Base-by-base conservation (phyloP, 2,113 vertebrate species). In the Cochlearius cochlearius region DNA sequence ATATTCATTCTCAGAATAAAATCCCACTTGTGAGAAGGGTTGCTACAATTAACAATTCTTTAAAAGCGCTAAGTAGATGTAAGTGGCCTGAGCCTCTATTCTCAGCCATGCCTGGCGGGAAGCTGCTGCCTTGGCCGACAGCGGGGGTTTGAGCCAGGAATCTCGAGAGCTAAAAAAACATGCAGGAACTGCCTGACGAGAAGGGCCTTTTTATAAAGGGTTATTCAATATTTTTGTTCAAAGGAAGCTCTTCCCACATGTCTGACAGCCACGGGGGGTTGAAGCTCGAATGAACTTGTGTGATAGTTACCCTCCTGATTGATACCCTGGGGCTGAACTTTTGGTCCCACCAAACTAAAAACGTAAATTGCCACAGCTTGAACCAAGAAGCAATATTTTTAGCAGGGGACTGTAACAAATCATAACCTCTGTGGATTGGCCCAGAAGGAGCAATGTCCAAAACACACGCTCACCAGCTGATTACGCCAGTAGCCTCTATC, bases 1-100 rank as follows among this genome's bases (percentile, higher is more conserved):
- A 82, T 81, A 81, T 32, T 92, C 39, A 95, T 94, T 92, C 88
- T 96, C 73, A 89, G 73, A 91, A 78, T 67, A 75, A 96, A 96
- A 94, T 76, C 45, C 41, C 32, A 68, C 76, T 91, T 89, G 58
- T 38, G 49, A 78, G 86, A 87, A 91, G 15, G 32, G 45, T 20
- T 89, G 79, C 80, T 89, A 75, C 77, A 85, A 95, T 85, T 94
- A 95, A 68, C 49, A 78, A 50, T 77, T 69, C 75, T 71, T 89
- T 93, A 88, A 59, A 77, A 68, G 67, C 23, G 12, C 52, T 78
- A 78, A 92, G 69, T 78, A 84, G 79, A 81, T 64, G 6, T 76
- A 85, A 96, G 83, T 60, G 91, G 83, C 95, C 64, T 80, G 72
- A 83, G 75, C 60, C 86, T 90, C 90, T 86, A 16, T 87, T 86